A percentile compares a stretch with the other conserved stretches of the same genome.
Evolutionary conservation across 2,888 invertebrate species (phyloP).

Genomic region (Trilocha varians): DNA sequence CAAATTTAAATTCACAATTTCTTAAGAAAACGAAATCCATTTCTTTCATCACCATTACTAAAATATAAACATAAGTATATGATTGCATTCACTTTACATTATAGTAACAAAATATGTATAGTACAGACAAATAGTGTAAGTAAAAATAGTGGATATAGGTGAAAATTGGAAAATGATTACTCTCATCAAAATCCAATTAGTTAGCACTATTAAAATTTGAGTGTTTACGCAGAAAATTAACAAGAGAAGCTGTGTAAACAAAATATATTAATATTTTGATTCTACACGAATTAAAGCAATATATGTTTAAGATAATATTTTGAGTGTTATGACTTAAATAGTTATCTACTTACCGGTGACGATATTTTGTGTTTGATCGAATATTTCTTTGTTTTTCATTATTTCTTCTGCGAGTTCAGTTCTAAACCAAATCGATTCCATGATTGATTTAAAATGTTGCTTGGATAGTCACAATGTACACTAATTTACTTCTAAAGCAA

Average conservation of each 20-base stretch:
- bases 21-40: too few relatives aligned
- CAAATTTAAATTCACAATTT: too few relatives aligned
- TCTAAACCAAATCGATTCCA: constrained; percentile 54
- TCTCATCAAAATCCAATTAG: neutral
- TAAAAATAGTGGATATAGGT: neutral
- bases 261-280: neutral
- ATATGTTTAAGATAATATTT: too few relatives aligned
- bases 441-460: constrained; percentile 16
- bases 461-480: too few relatives aligned
- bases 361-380: constrained; percentile 51
- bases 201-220: neutral
- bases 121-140: too few relatives aligned
- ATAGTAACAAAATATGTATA: too few relatives aligned
- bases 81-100: too few relatives aligned
- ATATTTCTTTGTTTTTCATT: constrained; percentile 50
- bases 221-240: neutral
- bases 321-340: too few relatives aligned
- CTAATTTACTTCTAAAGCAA: too few relatives aligned
- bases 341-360: constrained; percentile 55
- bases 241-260: constrained; percentile 2
- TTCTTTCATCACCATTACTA: too few relatives aligned
- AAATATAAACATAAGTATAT: too few relatives aligned
- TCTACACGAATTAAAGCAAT: neutral
- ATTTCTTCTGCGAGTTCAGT: constrained; percentile 51
- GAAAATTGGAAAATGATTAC: constrained; percentile 20